Conservation (phyloP, 2,888 invertebrate species). For the Liodrosophila aerea region DNA sequence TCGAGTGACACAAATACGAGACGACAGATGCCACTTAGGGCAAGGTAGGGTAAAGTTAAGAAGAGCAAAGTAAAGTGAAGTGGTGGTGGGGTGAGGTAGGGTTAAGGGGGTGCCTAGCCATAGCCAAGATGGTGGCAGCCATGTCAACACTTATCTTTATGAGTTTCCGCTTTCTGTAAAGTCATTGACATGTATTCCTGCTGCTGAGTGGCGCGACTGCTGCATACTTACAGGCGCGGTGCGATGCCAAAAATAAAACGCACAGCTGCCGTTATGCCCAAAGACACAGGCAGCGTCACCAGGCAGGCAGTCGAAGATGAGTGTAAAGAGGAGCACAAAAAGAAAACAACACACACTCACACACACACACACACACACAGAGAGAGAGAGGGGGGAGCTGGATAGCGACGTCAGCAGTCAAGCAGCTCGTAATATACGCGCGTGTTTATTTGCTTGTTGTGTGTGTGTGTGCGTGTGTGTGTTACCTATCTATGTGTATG, state of each 20-base stretch:
- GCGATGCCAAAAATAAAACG: conserved; percentile 57
- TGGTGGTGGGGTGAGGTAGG: conserved; percentile 8
- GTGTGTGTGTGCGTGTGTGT: conserved; percentile 8
- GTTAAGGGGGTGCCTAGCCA: conserved; percentile 21
- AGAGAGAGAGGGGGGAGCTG: background rate
- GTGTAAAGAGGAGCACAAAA: background rate
- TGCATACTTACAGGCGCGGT: conserved; percentile 41
- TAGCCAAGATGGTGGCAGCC: conserved; percentile 65
- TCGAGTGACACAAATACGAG: conserved; percentile 70
- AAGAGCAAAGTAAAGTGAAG: background rate
- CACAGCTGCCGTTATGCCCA: conserved; percentile 42
- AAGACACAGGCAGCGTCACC: too few relatives aligned
- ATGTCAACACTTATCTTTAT: conserved; percentile 81
- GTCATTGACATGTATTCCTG: conserved; percentile 79
- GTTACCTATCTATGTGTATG: too few relatives aligned
- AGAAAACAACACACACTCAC: too few relatives aligned
- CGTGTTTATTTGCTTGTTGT: conserved; percentile 62
- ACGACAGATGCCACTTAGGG: conserved; percentile 72
- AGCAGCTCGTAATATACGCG: conserved; percentile 56
- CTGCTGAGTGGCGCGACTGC: conserved; percentile 24
- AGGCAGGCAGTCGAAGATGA: background rate
- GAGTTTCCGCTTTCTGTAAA: conserved; percentile 81
- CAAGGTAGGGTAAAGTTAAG: background rate
- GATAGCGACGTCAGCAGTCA: conserved; percentile 41
- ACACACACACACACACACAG: too few relatives aligned